Percentiles rank a stretch among this genome's conserved stretches.
These are phyloP conservation scores for Cantharis rustica DNA, from an alignment of 2,888 invertebrate genomes.

Conservation along the genomic window DNA sequence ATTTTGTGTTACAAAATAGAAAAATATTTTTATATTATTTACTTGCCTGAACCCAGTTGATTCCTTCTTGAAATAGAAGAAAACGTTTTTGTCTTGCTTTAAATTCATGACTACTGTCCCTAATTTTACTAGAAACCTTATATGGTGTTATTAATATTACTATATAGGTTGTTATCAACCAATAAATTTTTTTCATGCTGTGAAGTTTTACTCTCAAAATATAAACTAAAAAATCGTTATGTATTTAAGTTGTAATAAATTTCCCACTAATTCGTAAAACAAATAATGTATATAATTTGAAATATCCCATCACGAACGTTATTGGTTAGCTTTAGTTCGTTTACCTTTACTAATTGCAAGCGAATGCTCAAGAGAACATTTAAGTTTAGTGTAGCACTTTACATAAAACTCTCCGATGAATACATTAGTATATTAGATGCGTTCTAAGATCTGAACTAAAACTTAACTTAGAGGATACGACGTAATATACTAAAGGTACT, in stretches of 20 bases:
- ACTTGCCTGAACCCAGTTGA: constrained; percentile 67
- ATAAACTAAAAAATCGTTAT: not conserved
- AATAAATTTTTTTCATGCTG: constrained; percentile 11
- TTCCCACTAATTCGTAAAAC: not conserved
- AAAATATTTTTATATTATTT: constrained; percentile 37
- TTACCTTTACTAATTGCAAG: constrained; percentile 10
- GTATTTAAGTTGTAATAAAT: not conserved
- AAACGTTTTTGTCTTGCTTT: constrained; percentile 58
- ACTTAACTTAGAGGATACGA: not conserved
- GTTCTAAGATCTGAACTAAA: not conserved
- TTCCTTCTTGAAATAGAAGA: constrained; percentile 64
- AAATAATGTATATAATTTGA: not conserved
- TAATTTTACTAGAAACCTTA: not conserved
- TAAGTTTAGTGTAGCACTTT: not conserved
- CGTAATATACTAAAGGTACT: not conserved
- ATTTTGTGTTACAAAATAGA: constrained; percentile 27
- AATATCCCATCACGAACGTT: constrained; percentile 10
- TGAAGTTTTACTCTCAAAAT: not conserved
- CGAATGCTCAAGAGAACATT: not conserved
- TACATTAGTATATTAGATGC: not conserved
- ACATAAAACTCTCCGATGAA: not conserved
- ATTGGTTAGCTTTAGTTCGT: constrained; percentile 15
- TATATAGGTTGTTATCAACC: not conserved
- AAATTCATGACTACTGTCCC: constrained; percentile 31
- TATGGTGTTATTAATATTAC: not conserved